Evolutionary conservation across 2,888 invertebrate genomes (phyloP).

Genomic region (Patella pellucida): DNA sequence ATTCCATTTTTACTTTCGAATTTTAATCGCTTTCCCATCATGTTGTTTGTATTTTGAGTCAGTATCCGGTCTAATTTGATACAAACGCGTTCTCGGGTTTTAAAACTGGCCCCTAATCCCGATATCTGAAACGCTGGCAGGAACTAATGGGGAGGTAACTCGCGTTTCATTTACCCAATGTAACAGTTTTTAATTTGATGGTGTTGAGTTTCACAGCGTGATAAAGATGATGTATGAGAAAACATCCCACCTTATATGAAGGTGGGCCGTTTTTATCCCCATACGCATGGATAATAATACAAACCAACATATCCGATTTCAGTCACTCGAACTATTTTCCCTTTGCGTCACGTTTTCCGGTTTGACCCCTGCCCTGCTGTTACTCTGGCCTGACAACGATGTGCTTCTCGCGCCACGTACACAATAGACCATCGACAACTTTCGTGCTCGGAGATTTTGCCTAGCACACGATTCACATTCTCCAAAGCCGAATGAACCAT

Average conservation of each 20-base stretch:
- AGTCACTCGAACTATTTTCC: conserved; percentile 20
- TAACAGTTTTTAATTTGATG: conserved; percentile 9
- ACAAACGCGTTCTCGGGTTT: too few relatives aligned
- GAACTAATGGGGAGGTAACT: not conserved
- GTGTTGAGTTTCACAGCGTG: not conserved
- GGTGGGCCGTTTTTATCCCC: conserved; percentile 1
- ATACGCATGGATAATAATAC: conserved; percentile 17
- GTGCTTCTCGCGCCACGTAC: not conserved
- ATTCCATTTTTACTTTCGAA: too few relatives aligned
- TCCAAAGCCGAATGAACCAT: not conserved
- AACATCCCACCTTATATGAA: conserved; percentile 6
- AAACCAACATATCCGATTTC: conserved; percentile 19
- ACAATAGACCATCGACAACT: not conserved
- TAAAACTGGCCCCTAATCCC: not conserved
- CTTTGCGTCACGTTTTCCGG: conserved; percentile 21
- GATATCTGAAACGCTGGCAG: not conserved
- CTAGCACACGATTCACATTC: conserved; percentile 1
- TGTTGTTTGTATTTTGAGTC: too few relatives aligned
- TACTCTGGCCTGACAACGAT: conserved; percentile 9
- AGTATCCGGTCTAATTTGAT: too few relatives aligned
- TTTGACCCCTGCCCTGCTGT: conserved; percentile 19
- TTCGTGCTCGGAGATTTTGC: conserved; percentile 6
- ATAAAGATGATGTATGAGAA: not conserved
- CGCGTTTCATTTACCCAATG: not conserved
- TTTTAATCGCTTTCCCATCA: too few relatives aligned